Base-by-base conservation (phyloP, 2,113 vertebrate species). In the Meriones unguiculatus region DNA sequence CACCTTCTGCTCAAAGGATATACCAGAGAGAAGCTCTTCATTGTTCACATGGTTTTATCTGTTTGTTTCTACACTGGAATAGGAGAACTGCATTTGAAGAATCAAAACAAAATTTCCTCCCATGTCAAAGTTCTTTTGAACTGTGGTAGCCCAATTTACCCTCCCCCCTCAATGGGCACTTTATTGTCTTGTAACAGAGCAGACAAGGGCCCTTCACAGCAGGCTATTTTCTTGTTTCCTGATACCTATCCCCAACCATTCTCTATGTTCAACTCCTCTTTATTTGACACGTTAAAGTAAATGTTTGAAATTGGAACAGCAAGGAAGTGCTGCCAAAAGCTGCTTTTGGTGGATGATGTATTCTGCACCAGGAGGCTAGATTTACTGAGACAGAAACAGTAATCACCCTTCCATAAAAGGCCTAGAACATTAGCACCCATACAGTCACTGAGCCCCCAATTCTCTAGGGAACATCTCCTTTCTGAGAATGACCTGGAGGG, bases 401-500 rank as follows among this genome's bases (percentile, higher is more conserved):
- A 54, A 28, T 0, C 8, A 18, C 15, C 1, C 12, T 91, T 80
- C 85, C 41, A 67, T 3, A 12, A n/a, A 57, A 4, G 10, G 18
- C 35, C 1, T 57, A 78, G 38, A 72, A 25, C 1, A 10, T 85
- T 59, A 41, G 32, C 69, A 88, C 52, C 30, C 65, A 46, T 50
- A 38, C 17, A 64, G 18, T 4, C 38, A 17, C 17, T 46, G 28
- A 64, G 41, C 30, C 4, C 24, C 52, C 10, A 41, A 30, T 13
- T 35, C 50, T 62, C 8, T 22, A 64, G 62, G 54, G 38, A n/a
- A 46, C 17, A 70, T 24, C 52, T 25, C 5, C 14, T 17, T 87
- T 2, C 25, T 35, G n/a, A 14, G 3, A 32, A 5, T n/a, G 59
- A 64, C 6, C 3, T 0, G 64, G 4, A 52, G 41, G 6, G 75